Evolutionary conservation across 2,113 vertebrate species (phyloP), one percentile per base, ranked within the genome.

Genomic region (Mola mola): DNA sequence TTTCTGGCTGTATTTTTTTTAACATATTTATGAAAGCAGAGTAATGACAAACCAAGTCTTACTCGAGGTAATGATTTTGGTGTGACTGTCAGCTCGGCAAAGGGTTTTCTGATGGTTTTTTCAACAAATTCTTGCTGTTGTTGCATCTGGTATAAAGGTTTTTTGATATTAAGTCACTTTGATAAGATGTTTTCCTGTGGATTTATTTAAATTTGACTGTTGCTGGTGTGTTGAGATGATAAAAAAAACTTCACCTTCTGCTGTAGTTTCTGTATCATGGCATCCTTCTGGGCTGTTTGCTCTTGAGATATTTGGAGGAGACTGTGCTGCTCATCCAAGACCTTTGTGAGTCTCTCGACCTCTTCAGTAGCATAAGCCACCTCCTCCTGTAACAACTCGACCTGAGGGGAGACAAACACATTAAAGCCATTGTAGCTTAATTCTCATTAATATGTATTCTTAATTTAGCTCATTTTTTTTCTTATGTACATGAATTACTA

Each of bases 311-410:
- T 81, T 60, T 94, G 93, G 52, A 98, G 90, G 43, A 94, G 85
- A 2, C 60, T 74, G 1, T 88, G 85, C 48, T 97, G 94, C 42
- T 96, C 94, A 42, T 93, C 92, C 1, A 95, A 93, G 34, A 93
- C 93, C 72, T 96, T 95, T 0, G 92, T 94, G 68, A 97, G 93
- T 69, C 87, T 91, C 13, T 87, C 93, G 49, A 98, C 89, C 80
- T 98, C 94, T 60, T 98, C 95, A 0, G 92, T 90, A 11, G 92
- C 92, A 4, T 96, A 93, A 10, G 73, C 59, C 68, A 98, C 43
- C 36, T 98, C 96, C 25, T 99, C 96, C 55, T 93, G 94, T 61
- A 99, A 84, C 75, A 98, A 89, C 26, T 98, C 96, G 55, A 90
- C 92, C 97, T 99, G 47, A 42, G 7, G 10, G 51, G 22, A 73